phyloP scores from a whole-genome alignment of 2,888 invertebrate species.

The Pachliopta kotzebuea region DNA sequence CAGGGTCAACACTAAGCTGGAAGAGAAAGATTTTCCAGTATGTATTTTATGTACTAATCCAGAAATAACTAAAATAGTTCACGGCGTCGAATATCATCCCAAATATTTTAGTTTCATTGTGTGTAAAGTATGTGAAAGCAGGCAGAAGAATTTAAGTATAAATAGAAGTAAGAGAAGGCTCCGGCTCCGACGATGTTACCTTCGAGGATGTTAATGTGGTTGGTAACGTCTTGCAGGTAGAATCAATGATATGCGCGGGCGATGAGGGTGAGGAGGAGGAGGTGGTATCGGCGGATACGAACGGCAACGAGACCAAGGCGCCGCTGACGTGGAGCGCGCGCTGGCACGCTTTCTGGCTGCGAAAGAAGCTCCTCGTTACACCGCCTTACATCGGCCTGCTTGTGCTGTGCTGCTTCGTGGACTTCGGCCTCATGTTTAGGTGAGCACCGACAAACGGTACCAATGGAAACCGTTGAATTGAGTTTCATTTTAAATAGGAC shows the following conservation, averaged over 20 bases:
- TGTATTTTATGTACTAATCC: slow-evolving; percentile 36
- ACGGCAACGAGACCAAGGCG: slow-evolving; percentile 69
- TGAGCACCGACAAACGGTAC: slow-evolving; percentile 34
- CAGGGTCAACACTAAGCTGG: slow-evolving; percentile 72
- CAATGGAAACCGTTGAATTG: too few relatives aligned
- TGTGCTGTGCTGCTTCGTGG: slow-evolving; percentile 78
- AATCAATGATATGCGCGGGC: slow-evolving; percentile 66
- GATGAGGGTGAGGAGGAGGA: slow-evolving; percentile 68
- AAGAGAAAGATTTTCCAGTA: slow-evolving; percentile 77
- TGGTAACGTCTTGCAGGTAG: slow-evolving; percentile 50
- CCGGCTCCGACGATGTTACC: too few relatives aligned
- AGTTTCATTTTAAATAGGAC: too few relatives aligned
- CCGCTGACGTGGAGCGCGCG: slow-evolving; percentile 66
- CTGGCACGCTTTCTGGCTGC: slow-evolving; percentile 68
- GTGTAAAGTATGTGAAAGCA: too few relatives aligned
- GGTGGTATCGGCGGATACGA: slow-evolving; percentile 65
- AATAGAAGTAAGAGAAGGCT: too few relatives aligned
- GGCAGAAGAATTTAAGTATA: too few relatives aligned
- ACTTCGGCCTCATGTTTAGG: slow-evolving; percentile 83
- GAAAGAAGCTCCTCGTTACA: slow-evolving; percentile 74
- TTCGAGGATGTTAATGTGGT: neutral
- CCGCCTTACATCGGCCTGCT: slow-evolving; percentile 78
- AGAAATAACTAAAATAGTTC: too few relatives aligned
- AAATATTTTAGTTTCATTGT: too few relatives aligned
- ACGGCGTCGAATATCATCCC: too few relatives aligned